These are phyloP conservation scores for Drosophila affinis DNA, from an alignment of 2,888 invertebrate genomes.

Conservation along the genomic window DNA sequence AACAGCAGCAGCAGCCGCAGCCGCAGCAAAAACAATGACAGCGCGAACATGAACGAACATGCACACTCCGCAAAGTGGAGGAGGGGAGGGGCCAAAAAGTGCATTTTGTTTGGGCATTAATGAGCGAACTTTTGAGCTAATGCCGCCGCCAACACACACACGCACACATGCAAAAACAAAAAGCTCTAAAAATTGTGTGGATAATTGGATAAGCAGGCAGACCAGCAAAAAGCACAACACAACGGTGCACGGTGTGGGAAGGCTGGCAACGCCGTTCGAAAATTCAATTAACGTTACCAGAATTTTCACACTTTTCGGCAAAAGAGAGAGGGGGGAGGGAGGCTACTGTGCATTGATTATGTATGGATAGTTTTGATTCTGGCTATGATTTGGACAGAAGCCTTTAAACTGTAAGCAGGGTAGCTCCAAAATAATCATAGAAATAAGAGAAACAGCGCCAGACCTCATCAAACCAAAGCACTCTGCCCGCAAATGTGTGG, in stretches of 20 bases:
- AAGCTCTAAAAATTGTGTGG: slow-evolving; percentile 6
- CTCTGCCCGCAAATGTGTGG: not conserved
- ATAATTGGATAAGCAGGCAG: slow-evolving; percentile 47
- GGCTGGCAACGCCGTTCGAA: slow-evolving; percentile 22
- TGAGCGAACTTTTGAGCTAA: slow-evolving; percentile 64
- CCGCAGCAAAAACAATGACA: slow-evolving; percentile 20
- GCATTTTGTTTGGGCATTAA: slow-evolving; percentile 56
- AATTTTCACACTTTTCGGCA: slow-evolving; percentile 32
- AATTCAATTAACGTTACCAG: slow-evolving; percentile 66
- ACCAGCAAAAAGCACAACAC: slow-evolving; percentile 29
- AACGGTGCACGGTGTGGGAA: not conserved
- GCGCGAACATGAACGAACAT: not conserved
- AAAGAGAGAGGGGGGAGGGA: no score
- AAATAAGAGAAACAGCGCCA: not conserved
- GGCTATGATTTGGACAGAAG: not conserved
- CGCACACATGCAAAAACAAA: not conserved
- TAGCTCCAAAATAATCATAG: no score
- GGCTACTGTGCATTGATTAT: slow-evolving; percentile 24
- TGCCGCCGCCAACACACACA: slow-evolving; percentile 18
- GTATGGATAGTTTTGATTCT: not conserved
- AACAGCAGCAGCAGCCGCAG: slow-evolving; percentile 46
- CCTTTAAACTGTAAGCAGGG: not conserved
- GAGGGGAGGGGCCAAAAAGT: slow-evolving; percentile 36
- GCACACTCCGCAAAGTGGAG: slow-evolving; percentile 12
- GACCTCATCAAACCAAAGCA: not conserved